These are phyloP conservation scores for Odontomachus brunneus DNA, from an alignment of 1,140 invertebrate species.

Conservation along the genomic window DNA sequence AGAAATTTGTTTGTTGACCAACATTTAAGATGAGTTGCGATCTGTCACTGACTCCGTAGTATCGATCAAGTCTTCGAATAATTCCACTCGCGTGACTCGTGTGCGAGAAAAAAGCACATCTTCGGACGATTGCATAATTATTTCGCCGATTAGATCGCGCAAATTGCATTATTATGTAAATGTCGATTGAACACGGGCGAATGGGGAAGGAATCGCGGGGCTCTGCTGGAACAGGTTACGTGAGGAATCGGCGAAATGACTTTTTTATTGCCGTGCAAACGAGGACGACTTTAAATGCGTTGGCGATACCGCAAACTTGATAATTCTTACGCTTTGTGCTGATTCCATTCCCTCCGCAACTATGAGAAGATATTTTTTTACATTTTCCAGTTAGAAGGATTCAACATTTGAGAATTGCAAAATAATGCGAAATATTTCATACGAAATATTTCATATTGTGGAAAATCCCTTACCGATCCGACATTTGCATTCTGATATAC, in stretches of 20 bases:
- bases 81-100: conserved; percentile 23
- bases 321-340: conserved; percentile 32
- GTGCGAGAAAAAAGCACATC: not conserved
- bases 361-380: too few relatives aligned
- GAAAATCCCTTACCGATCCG: too few relatives aligned
- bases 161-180: conserved; percentile 46
- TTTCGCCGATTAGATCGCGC: conserved; percentile 14
- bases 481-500: too few relatives aligned
- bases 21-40: not conserved
- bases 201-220: conserved; percentile 3
- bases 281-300: conserved; percentile 22
- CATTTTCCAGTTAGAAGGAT: too few relatives aligned
- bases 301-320: conserved; percentile 5
- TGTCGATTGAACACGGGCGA: conserved; percentile 4
- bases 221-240: conserved; percentile 41
- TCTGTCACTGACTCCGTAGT: conserved; percentile 2
- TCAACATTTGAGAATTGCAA: too few relatives aligned
- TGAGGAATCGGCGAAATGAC: conserved; percentile 24
- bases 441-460: not conserved
- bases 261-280: conserved; percentile 53
- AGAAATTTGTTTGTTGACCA: not conserved
- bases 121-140: conserved; percentile 25
- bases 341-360: too few relatives aligned
- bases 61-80: conserved; percentile 9
- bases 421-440: not conserved